A percentile compares a stretch with the other conserved stretches of the same genome.
These are phyloP conservation scores for Melipona beecheii DNA, from an alignment of 2,888 invertebrate genomes.

Conservation along the genomic window DNA sequence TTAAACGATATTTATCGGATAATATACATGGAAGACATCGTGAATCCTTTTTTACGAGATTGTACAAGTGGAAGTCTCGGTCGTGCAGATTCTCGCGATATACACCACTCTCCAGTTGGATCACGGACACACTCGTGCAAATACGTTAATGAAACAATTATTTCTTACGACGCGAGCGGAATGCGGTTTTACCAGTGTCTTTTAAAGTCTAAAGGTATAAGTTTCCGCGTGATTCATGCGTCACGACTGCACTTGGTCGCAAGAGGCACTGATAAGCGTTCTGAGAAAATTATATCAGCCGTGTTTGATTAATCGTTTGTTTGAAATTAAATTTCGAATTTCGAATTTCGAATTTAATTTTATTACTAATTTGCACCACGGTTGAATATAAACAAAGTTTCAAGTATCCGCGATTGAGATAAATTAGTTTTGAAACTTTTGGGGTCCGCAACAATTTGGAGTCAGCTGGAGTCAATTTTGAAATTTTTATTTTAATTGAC, in stretches of 20 bases:
- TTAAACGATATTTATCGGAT: background rate
- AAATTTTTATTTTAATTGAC: too few species aligned
- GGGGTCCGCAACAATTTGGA: too few species aligned
- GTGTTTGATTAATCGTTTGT: background rate
- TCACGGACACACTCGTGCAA: constrained; percentile 3
- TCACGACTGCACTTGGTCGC: background rate
- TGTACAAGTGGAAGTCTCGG: constrained; percentile 36
- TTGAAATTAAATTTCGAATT: too few species aligned
- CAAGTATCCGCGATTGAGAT: too few species aligned
- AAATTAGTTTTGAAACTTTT: too few species aligned
- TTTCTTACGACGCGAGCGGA: background rate
- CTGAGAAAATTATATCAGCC: background rate
- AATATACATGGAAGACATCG: background rate
- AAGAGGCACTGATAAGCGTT: background rate
- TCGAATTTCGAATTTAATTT: too few species aligned
- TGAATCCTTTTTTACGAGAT: background rate
- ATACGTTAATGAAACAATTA: constrained; percentile 6
- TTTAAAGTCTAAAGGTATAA: background rate
- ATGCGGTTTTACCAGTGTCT: background rate
- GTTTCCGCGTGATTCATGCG: background rate
- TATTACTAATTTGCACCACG: too few species aligned
- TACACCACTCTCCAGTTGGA: background rate
- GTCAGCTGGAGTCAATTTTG: too few species aligned
- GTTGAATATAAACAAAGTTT: too few species aligned
- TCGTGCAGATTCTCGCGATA: constrained; percentile 8